A percentile compares a stretch with the other conserved stretches of the same genome.
Conservation (phyloP, 2,888 invertebrate genomes). For the Ommatoiulus sabulosus region DNA sequence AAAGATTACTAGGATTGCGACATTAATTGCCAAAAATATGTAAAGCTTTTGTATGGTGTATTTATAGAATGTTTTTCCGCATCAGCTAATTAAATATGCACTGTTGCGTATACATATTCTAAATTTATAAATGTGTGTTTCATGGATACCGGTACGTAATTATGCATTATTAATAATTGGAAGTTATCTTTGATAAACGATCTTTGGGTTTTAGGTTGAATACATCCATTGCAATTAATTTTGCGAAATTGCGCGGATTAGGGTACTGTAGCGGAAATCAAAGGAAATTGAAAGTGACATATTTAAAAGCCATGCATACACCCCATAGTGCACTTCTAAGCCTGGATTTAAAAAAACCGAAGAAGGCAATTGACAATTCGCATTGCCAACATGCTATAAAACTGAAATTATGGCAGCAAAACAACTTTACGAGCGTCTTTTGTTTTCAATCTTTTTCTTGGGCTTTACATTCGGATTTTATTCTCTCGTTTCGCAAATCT, state of each 20-base stretch:
- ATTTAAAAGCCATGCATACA: not conserved
- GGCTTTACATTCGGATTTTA: conserved; percentile 25
- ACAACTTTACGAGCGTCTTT: conserved; percentile 40
- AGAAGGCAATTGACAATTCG: conserved; percentile 8
- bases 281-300: not conserved
- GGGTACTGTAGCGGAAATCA: not conserved
- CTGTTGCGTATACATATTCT: too few relatives aligned
- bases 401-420: conserved; percentile 36
- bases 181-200: too few relatives aligned
- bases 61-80: too few relatives aligned
- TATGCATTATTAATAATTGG: not conserved
- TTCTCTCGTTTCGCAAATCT: conserved; percentile 27
- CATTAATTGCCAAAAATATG: too few relatives aligned
- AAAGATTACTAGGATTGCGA: too few relatives aligned
- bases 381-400: conserved; percentile 24
- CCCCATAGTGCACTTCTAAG: not conserved
- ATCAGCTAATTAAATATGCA: too few relatives aligned
- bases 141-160: not conserved
- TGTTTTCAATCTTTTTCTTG: conserved; percentile 35
- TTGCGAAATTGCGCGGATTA: not conserved
- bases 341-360: not conserved
- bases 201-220: not conserved
- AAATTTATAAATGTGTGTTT: too few relatives aligned
- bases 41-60: too few relatives aligned
- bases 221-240: not conserved